Evolutionary conservation across 2,888 invertebrate genomes (phyloP), one percentile per base, ranked within the genome.

Genomic region (Tetragonisca angustula): DNA sequence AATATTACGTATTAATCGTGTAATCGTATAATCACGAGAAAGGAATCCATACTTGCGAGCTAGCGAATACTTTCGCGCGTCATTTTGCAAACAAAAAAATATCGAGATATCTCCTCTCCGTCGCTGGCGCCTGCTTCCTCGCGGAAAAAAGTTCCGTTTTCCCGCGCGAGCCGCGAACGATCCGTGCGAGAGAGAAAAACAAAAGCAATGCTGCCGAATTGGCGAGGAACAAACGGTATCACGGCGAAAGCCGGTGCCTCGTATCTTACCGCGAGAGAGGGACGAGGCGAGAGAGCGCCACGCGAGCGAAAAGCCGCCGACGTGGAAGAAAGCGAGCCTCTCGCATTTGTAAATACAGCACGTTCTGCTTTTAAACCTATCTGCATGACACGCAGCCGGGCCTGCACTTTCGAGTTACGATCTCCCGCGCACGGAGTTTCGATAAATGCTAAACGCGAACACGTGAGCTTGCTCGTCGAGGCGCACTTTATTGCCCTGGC

Each of bases 371-470:
- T 94, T 93, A 94, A 94, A 94, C 93, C 93, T 94, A 94, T 94
- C 94, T 94, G 92, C 94, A 92, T 93, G 94, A 93, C 94, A 94
- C 94, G 93, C 92, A 92, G 91, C 88, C 92, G 90, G 90, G 90
- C 89, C 91, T 92, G 92, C 92, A 92, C 92, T 92, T 93, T 92
- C 90, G 90, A 94, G 94, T 94, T 94, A 94, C 94, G 94, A 94
- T 93, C 92, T 93, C 64, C 32, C 91, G 91, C 91, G 92, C 90
- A 78, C 91, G 89, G 91, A 91, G 90, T 93, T 94, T 94, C 94
- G 94, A 94, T 94, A 94, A 94, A 94, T 94, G 94, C 93, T 94
- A 93, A 94, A 94, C 93, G 93, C 89, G 92, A 94, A 94, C 94
- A 94, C 93, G 94, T 94, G 94, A 94, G 94, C 93, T 94, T 94